Evolutionary conservation across 2,888 invertebrate species (phyloP).

Genomic region (Drosophila gaucha): DNA sequence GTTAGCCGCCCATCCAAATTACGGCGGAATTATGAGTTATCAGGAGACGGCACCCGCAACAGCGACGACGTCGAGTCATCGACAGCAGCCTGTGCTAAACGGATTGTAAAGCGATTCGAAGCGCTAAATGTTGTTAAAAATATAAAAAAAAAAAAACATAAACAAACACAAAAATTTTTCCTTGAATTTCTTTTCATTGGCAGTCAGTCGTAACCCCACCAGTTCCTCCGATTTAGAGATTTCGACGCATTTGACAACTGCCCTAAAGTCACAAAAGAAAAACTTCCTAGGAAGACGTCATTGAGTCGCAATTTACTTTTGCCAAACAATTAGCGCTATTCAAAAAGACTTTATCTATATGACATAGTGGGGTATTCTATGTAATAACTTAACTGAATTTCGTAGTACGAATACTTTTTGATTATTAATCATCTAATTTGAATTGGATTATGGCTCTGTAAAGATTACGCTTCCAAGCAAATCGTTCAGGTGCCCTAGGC

Average conservation of each 20-base stretch:
- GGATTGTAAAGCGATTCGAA: slow-evolving; percentile 48
- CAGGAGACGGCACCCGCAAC: slow-evolving; percentile 24
- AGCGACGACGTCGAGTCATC: slow-evolving; percentile 24
- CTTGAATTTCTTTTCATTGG: slow-evolving; percentile 48
- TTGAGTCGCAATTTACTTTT: slow-evolving; percentile 24
- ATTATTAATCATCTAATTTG: slow-evolving; percentile 1
- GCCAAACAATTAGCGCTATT: not conserved
- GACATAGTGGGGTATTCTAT: too few relatives aligned
- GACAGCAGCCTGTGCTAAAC: slow-evolving; percentile 8
- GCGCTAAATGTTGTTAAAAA: slow-evolving; percentile 20
- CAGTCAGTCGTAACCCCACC: not conserved
- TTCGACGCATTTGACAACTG: not conserved
- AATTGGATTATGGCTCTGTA: slow-evolving; percentile 4
- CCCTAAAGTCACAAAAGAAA: not conserved
- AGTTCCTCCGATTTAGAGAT: not conserved
- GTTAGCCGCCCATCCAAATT: slow-evolving; percentile 19
- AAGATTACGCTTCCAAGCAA: not conserved
- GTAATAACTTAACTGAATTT: not conserved
- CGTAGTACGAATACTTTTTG: not conserved
- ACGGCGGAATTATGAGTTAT: slow-evolving; percentile 21
- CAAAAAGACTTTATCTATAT: slow-evolving; percentile 1
- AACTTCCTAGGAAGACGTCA: slow-evolving; percentile 41
- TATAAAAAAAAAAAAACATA: not conserved
- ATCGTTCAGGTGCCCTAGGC: slow-evolving; percentile 1
- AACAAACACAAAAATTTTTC: slow-evolving; percentile 33